Evolutionary conservation across 2,888 invertebrate species (phyloP).

Genomic region (Digitonthophagus gazella): DNA sequence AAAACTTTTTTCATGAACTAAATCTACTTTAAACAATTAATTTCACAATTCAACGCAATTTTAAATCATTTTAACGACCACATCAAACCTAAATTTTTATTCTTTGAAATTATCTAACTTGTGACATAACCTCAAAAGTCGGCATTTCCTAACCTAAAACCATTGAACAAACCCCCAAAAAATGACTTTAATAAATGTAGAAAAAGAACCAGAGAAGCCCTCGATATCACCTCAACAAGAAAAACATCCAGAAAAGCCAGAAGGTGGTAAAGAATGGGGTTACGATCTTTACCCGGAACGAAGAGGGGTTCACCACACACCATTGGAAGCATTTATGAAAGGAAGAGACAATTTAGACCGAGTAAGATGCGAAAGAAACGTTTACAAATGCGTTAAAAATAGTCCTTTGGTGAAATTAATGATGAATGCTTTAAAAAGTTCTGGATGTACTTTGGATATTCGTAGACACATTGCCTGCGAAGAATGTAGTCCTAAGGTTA

Average conservation of each 20-base stretch:
- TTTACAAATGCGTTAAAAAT: slow-evolving; percentile 69
- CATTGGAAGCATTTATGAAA: slow-evolving; percentile 46
- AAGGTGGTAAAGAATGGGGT: slow-evolving; percentile 57
- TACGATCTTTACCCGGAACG: slow-evolving; percentile 84
- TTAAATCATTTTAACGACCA: too few relatives aligned
- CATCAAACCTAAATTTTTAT: too few relatives aligned
- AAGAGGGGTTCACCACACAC: slow-evolving; percentile 62
- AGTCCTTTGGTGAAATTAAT: slow-evolving; percentile 82
- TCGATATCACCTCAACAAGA: neutral
- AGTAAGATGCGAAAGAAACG: slow-evolving; percentile 77
- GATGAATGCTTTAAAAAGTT: slow-evolving; percentile 77
- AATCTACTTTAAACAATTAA: neutral
- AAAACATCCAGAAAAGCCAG: slow-evolving; percentile 20
- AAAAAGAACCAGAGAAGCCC: neutral
- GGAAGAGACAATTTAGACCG: slow-evolving; percentile 70
- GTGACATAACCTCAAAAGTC: neutral
- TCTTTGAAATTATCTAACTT: neutral
- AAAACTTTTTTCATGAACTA: neutral
- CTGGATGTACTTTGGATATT: slow-evolving; percentile 80
- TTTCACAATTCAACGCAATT: too few relatives aligned
- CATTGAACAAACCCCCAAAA: neutral
- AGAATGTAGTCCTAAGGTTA: slow-evolving; percentile 78
- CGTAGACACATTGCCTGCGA: slow-evolving; percentile 90
- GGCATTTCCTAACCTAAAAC: neutral
- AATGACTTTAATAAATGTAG: neutral